Evolutionary conservation across 2,888 invertebrate genomes (phyloP).

Genomic region (Brassicogethes aeneus): DNA sequence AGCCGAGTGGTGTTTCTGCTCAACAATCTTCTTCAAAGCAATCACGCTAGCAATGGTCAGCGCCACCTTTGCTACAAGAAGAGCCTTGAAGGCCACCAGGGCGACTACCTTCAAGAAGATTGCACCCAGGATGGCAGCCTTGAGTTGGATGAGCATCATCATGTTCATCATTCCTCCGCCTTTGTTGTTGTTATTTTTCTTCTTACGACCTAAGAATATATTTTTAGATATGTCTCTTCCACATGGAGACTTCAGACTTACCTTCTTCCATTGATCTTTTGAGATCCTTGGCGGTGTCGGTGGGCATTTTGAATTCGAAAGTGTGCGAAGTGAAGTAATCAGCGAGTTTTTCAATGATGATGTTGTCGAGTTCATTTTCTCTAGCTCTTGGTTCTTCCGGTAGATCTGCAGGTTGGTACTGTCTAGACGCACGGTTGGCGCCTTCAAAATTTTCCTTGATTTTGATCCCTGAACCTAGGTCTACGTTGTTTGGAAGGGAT

Average conservation of each 20-base stretch:
- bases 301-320: slow-evolving; percentile 72
- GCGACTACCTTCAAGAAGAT: slow-evolving; percentile 69
- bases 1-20: slow-evolving; percentile 57
- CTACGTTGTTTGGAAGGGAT: slow-evolving; percentile 48
- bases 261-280: slow-evolving; percentile 73
- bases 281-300: slow-evolving; percentile 61
- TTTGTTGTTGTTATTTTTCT: slow-evolving; percentile 64
- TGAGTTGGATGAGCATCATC: slow-evolving; percentile 67
- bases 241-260: too few species aligned
- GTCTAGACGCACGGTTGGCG: slow-evolving; percentile 23
- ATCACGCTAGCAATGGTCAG: slow-evolving; percentile 67
- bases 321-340: slow-evolving; percentile 71
- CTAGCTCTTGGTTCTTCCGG: slow-evolving; percentile 66
- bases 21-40: slow-evolving; percentile 63
- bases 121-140: slow-evolving; percentile 70
- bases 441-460: slow-evolving; percentile 43
- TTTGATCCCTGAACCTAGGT: slow-evolving; percentile 54
- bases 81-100: slow-evolving; percentile 74
- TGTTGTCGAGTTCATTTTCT: slow-evolving; percentile 62
- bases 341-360: slow-evolving; percentile 65
- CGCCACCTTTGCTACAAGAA: slow-evolving; percentile 76
- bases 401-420: slow-evolving; percentile 42
- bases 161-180: slow-evolving; percentile 58
- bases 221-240: too few species aligned
- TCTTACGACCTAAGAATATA: slow-evolving; percentile 57